Evolutionary conservation across 2,888 invertebrate species (phyloP).

Genomic region (Clistopyga incitator): DNA sequence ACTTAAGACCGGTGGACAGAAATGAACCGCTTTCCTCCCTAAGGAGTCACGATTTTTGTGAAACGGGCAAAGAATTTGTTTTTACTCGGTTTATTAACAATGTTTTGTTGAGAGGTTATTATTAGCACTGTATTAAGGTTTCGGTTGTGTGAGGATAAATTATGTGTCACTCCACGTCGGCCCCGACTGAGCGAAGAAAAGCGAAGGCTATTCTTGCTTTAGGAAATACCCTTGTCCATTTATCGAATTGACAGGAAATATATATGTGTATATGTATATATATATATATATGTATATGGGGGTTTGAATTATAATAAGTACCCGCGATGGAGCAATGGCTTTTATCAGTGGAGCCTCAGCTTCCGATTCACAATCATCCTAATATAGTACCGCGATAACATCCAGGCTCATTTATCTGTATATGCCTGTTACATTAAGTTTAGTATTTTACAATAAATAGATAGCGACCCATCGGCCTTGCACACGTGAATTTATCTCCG

Average conservation of each 20-base stretch:
- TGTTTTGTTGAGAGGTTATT: neutral
- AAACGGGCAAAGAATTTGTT: too few relatives aligned
- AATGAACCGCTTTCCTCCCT: too few relatives aligned
- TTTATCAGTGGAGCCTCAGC: neutral
- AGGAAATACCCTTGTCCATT: conserved; percentile 3
- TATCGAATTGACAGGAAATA: neutral
- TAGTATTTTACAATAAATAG: conserved; percentile 23
- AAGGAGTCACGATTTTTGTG: too few relatives aligned
- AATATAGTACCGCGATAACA: neutral
- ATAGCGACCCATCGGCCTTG: conserved; percentile 72
- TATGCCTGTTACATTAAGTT: neutral
- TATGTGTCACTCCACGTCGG: neutral
- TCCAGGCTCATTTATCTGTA: neutral
- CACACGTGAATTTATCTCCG: conserved; percentile 78
- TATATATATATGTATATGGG: neutral
- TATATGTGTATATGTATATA: neutral
- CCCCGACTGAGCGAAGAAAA: conserved; percentile 21
- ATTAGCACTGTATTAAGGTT: neutral
- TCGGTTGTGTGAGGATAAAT: neutral
- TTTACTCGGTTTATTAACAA: too few relatives aligned
- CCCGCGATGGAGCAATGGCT: neutral
- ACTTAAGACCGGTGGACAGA: too few relatives aligned
- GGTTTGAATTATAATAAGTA: neutral
- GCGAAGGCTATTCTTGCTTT: neutral
- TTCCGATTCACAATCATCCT: conserved; percentile 14